Evolutionary conservation across 2,797 vertebrate species (phyloP).

Genomic region (Hippoglossus hippoglossus): DNA sequence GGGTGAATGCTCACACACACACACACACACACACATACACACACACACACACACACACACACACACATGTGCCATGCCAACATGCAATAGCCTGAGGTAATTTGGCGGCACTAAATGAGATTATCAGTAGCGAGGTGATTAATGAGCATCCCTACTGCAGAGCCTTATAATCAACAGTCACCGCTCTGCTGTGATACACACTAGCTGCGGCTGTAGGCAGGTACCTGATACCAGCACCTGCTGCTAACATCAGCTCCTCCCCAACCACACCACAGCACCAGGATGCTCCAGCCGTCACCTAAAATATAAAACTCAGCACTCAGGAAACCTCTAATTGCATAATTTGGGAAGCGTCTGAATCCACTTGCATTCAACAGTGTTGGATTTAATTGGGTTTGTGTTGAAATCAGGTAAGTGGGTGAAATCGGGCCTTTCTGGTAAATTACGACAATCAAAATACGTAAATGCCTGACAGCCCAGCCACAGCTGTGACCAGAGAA

Average conservation of each 20-base stretch:
- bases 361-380: not conserved
- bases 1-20: slow-evolving; percentile 59
- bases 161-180: slow-evolving; percentile 66
- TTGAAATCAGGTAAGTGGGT: not conserved
- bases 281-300: slow-evolving; percentile 23
- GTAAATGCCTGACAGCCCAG: not conserved
- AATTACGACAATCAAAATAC: no score
- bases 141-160: slow-evolving; percentile 75
- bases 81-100: slow-evolving; percentile 67
- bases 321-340: not conserved
- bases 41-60: slow-evolving; percentile 27
- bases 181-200: slow-evolving; percentile 58
- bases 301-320: slow-evolving; percentile 30
- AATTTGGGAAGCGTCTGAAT: not conserved
- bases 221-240: slow-evolving; percentile 53
- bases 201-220: slow-evolving; percentile 51
- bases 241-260: slow-evolving; percentile 59
- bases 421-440: no score
- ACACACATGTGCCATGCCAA: slow-evolving; percentile 30
- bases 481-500: not conserved
- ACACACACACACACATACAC: slow-evolving; percentile 32
- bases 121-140: slow-evolving; percentile 77
- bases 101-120: slow-evolving; percentile 78
- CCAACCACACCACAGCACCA: slow-evolving; percentile 23
- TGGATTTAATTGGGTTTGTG: not conserved